These are phyloP conservation scores for Drosophila phalerata DNA, from an alignment of 2,888 invertebrate genomes.

Conservation along the genomic window DNA sequence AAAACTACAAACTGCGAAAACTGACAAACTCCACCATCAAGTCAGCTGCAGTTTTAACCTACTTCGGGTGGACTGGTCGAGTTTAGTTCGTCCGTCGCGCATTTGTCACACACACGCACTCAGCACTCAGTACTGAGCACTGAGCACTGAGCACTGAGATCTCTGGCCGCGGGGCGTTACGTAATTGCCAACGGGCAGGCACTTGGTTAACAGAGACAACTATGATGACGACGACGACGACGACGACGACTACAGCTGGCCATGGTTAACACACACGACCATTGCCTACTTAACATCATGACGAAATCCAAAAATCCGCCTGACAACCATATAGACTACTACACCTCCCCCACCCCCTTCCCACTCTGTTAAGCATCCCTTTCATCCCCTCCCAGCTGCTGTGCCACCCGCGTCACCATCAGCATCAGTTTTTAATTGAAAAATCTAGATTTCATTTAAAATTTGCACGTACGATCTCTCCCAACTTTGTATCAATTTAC, in stretches of 20 bases:
- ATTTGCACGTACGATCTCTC: conserved; percentile 53
- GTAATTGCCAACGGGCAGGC: conserved; percentile 66
- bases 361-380: neutral
- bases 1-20: conserved; percentile 45
- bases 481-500: conserved; percentile 44
- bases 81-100: conserved; percentile 80
- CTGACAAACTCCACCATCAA: conserved; percentile 51
- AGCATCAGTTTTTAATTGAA: conserved; percentile 70
- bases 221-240: conserved; percentile 8
- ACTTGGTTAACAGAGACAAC: conserved; percentile 50
- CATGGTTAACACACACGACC: conserved; percentile 67
- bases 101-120: conserved; percentile 78
- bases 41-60: conserved; percentile 79
- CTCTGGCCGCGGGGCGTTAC: conserved; percentile 61
- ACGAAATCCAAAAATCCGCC: conserved; percentile 64
- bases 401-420: conserved; percentile 31
- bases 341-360: neutral
- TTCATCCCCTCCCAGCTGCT: conserved; percentile 17
- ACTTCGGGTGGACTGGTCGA: conserved; percentile 73
- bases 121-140: no score
- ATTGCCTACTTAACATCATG: conserved; percentile 78
- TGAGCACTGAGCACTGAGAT: conserved; percentile 38
- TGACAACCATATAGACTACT: conserved; percentile 35
- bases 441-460: conserved; percentile 67
- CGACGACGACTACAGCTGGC: conserved; percentile 58